Conservation (phyloP, 2,113 vertebrate genomes). For the Leucoraja erinaceus region DNA sequence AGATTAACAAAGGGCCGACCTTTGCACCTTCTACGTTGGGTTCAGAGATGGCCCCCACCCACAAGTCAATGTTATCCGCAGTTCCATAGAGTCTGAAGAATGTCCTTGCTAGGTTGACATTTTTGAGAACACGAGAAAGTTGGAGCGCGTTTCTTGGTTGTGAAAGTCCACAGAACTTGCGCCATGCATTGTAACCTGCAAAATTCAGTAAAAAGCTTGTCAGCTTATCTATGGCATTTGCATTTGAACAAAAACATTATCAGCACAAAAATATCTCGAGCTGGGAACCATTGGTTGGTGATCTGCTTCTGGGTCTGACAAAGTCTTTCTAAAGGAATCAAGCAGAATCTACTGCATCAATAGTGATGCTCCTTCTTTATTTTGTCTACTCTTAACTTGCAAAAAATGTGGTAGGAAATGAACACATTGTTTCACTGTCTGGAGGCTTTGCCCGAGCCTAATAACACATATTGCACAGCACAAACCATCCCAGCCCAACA, state of each 20-base stretch:
- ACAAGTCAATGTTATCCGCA: slow-evolving; percentile 60
- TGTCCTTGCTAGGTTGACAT: slow-evolving; percentile 45
- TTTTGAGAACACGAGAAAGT: slow-evolving; percentile 52
- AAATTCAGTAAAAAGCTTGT: neutral
- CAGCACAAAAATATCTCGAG: neutral
- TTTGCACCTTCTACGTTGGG: slow-evolving; percentile 48
- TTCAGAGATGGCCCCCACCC: slow-evolving; percentile 62
- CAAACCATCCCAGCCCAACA: neutral
- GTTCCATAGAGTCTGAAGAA: slow-evolving; percentile 57
- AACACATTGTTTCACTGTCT: neutral
- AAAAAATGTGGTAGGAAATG: no score
- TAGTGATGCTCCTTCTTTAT: neutral
- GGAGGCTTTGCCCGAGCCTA: neutral
- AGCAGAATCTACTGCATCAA: neutral
- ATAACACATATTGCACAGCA: neutral
- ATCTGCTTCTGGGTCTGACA: neutral
- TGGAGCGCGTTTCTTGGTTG: slow-evolving; percentile 48
- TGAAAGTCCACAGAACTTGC: slow-evolving; percentile 56
- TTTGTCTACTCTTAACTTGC: neutral
- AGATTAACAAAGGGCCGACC: slow-evolving; percentile 5
- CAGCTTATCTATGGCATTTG: neutral
- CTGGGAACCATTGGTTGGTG: neutral
- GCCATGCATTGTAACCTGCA: slow-evolving; percentile 64
- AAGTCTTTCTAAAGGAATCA: neutral
- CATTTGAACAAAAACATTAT: neutral